These are phyloP conservation scores for zebrafish (Danio rerio) DNA, from an alignment of 2,113 vertebrate species.

Conservation along the genomic window GRCz12tu NC_133195.1:43490501-43491000, in stretches of 20 bases:
- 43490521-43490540: not conserved
- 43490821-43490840: no score
- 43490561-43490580: not conserved
- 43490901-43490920: not conserved
- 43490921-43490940: slow-evolving; percentile 11
- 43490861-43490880: not conserved
- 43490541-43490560: slow-evolving; percentile 12
- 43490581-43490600: not conserved
- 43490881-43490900: not conserved
- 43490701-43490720: not conserved
- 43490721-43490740: not conserved
- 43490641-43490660: not conserved
- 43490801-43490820: not conserved
- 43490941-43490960: slow-evolving; percentile 5
- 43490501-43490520: not conserved
- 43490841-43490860: slow-evolving; percentile 8
- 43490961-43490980: slow-evolving; percentile 28
- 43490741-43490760: slow-evolving; percentile 15
- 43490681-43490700: not conserved
- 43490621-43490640: slow-evolving; percentile 14
- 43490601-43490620: not conserved
- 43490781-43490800: not conserved
- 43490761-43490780: slow-evolving; percentile 14
- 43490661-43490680: not conserved
- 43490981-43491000: not conserved